phyloP scores from a whole-genome alignment of 2,113 vertebrate species.

The Bombycilla garrulus region DNA sequence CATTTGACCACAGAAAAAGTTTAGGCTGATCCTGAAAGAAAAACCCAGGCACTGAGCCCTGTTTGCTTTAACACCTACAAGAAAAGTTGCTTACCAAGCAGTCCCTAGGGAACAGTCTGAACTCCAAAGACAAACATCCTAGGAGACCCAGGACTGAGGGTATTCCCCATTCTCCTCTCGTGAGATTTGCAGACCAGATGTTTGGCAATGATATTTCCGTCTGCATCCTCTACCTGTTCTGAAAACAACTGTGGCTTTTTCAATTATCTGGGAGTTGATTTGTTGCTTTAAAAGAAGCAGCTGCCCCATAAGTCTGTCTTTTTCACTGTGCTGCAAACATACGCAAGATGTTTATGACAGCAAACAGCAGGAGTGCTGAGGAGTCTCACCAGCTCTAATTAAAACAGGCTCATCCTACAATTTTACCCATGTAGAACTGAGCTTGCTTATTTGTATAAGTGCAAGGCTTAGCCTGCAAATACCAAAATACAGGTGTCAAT shows the following conservation, averaged over 20 bases:
- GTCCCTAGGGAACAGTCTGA: neutral
- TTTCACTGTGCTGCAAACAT: slow-evolving; percentile 32
- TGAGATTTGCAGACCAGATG: neutral
- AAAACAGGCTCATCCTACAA: slow-evolving; percentile 61
- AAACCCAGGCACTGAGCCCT: neutral
- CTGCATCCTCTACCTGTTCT: neutral
- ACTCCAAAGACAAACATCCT: neutral
- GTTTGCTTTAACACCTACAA: neutral
- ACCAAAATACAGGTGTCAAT: slow-evolving; percentile 63
- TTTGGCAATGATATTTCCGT: neutral
- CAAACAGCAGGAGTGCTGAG: slow-evolving; percentile 57
- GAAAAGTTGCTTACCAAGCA: neutral
- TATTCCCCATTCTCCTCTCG: neutral
- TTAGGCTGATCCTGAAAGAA: neutral
- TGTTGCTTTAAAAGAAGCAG: slow-evolving; percentile 46
- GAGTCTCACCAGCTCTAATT: slow-evolving; percentile 65
- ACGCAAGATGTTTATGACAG: slow-evolving; percentile 55
- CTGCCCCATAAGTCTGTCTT: slow-evolving; percentile 34
- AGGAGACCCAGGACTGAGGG: neutral
- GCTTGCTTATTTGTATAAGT: slow-evolving; percentile 55
- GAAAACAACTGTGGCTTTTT: slow-evolving; percentile 28
- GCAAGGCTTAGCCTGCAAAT: slow-evolving; percentile 48
- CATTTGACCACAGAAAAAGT: neutral
- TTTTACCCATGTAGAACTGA: slow-evolving; percentile 60
- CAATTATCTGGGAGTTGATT: slow-evolving; percentile 36